Evolutionary conservation across 2,888 invertebrate genomes (phyloP).

Genomic region (Oligia fasciuncula): DNA sequence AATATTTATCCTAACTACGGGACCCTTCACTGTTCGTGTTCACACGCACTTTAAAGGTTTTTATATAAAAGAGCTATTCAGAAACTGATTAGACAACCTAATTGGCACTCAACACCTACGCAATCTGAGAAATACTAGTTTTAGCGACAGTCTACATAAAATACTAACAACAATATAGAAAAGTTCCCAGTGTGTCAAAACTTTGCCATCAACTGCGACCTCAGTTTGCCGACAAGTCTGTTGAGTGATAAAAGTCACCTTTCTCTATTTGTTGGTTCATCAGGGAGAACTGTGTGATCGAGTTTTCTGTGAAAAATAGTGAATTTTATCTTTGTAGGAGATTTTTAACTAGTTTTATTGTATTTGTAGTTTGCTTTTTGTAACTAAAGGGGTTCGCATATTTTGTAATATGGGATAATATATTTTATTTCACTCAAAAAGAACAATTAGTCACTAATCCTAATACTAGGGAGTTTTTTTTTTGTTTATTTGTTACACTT

Average conservation of each 20-base stretch:
- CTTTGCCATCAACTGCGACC: conserved; percentile 51
- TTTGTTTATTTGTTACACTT: too few species aligned
- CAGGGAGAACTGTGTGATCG: conserved; percentile 18
- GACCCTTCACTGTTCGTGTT: neutral
- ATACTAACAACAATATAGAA: conserved; percentile 4
- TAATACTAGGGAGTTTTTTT: too few species aligned
- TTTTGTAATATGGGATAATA: neutral
- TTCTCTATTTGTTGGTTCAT: conserved; percentile 45
- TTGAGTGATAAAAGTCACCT: conserved; percentile 27
- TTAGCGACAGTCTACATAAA: conserved; percentile 13
- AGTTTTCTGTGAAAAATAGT: conserved; percentile 33
- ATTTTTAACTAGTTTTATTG: neutral
- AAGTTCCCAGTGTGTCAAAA: conserved; percentile 40
- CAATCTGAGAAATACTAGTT: neutral
- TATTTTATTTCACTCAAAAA: too few species aligned
- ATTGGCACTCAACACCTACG: conserved; percentile 4
- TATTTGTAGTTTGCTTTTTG: neutral
- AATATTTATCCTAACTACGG: neutral
- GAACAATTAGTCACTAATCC: too few species aligned
- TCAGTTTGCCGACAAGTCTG: conserved; percentile 12
- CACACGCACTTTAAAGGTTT: neutral
- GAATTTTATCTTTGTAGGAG: neutral
- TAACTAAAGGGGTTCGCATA: neutral
- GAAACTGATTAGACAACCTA: conserved; percentile 16
- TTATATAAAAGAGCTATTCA: conserved; percentile 4